Base-by-base conservation (phyloP, 2,113 vertebrate species). In the Romanogobio albipinnatus region DNA sequence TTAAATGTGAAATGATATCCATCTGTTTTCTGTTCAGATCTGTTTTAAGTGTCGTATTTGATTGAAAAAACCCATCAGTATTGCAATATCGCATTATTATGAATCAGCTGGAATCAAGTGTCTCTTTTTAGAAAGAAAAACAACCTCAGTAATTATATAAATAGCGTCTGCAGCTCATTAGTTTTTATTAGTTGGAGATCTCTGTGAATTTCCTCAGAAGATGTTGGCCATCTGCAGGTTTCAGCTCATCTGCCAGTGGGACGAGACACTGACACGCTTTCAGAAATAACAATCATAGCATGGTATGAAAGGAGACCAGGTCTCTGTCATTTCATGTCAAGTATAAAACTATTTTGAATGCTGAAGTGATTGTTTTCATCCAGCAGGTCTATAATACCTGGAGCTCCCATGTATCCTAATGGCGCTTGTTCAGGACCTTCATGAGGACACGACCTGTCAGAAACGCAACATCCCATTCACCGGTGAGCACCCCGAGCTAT, bases 191-290 rank as follows among this genome's bases (percentile, higher is more conserved):
- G 17, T 39, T 59, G 24, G 71, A 74, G 53, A 83, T 83, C 70
- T 58, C 15, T 10, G 29, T 47, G 36, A 56, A 17, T 45, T 61
- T 83, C 56, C 39, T 76, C 26, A 45, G 61, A 45, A 75, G 61
- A 84, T 76, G 71, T 75, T 49, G 70, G 58, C 82, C 82, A 76
- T 75, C 82, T 84, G 82, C 73, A 62, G 73, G 24, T 29, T 75
- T 64, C 61, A n/a, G 43, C 49, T 77, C 58, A 49, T 84, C 82
- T 76, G 82, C 51, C 56, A 75, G 26, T 61, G 70, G 76, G 68
- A 73, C 29, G 53, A 53, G 14, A n/a, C 29, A 19, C 49, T 64
- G 56, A 47, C 59, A 80, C 47, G 3, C 43, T 15, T 83, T 83
- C 58, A 14, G 22, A 62, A 75, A 59, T 10, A 76, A 82, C 64